Evolutionary conservation across 2,113 vertebrate genomes (phyloP).

Genomic region (Notothenia coriiceps): DNA sequence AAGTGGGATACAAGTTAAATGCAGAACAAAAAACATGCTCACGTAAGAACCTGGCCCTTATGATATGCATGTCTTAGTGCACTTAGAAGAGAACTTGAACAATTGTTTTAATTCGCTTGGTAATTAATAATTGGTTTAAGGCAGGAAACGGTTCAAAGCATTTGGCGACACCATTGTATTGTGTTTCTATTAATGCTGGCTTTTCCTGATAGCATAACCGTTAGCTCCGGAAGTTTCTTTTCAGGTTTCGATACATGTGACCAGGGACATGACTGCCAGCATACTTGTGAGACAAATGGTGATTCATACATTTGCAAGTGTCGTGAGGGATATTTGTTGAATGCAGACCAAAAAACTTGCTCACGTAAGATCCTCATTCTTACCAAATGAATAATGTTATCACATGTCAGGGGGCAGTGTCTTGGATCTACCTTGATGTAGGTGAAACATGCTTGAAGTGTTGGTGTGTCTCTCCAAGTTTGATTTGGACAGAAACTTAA

Average conservation of each 20-base stretch:
- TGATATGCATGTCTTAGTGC: background rate
- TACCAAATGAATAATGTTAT: background rate
- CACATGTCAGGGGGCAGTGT: background rate
- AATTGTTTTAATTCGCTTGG: too few relatives aligned
- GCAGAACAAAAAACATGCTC: slow-evolving; percentile 83
- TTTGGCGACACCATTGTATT: background rate
- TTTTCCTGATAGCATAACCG: background rate
- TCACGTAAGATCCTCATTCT: slow-evolving; percentile 35
- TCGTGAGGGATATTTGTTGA: slow-evolving; percentile 82
- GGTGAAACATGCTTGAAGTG: background rate
- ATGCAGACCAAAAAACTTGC: slow-evolving; percentile 85
- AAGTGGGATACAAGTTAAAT: slow-evolving; percentile 80
- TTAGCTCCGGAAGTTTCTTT: slow-evolving; percentile 22
- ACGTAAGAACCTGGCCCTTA: slow-evolving; percentile 38
- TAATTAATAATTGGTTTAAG: background rate
- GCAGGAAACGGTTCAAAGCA: background rate
- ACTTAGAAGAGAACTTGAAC: too few relatives aligned
- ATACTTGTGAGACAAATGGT: slow-evolving; percentile 76
- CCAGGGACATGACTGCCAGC: slow-evolving; percentile 83
- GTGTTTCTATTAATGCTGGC: background rate
- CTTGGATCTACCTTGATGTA: background rate
- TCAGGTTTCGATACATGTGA: slow-evolving; percentile 79
- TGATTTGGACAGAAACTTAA: background rate
- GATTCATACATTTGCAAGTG: slow-evolving; percentile 81
- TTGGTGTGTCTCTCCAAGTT: background rate